phyloP scores from a whole-genome alignment of 2,797 vertebrate genomes.

The Balearica regulorum region DNA sequence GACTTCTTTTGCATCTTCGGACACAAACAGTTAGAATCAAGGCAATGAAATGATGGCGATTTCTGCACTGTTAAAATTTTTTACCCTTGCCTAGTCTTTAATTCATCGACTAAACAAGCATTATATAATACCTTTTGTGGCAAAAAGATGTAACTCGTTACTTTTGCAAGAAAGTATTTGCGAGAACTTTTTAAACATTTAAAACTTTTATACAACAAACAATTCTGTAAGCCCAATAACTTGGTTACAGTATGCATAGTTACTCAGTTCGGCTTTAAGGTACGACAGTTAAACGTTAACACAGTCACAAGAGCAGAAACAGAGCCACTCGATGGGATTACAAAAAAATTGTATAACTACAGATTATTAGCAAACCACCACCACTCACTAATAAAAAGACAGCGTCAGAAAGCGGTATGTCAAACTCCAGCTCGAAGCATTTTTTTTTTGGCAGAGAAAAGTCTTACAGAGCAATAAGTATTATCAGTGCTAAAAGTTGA shows the following conservation, averaged over 20 bases:
- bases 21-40: conserved; percentile 97
- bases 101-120: conserved; percentile 77
- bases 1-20: conserved; percentile 96
- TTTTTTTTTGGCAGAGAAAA: conserved; percentile 98
- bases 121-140: conserved; percentile 88
- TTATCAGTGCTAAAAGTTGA: conserved; percentile 98
- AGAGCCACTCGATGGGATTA: conserved; percentile 79
- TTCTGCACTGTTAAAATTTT: conserved; percentile 89
- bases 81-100: conserved; percentile 79
- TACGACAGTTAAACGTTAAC: conserved; percentile 82
- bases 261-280: conserved; percentile 86
- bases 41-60: conserved; percentile 99
- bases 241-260: conserved; percentile 99
- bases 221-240: conserved; percentile 85
- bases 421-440: conserved; percentile 94
- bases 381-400: conserved; percentile 86
- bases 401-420: conserved; percentile 90
- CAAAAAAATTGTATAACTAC: conserved; percentile 74
- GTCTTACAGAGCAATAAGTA: conserved; percentile 91
- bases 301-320: conserved; percentile 81
- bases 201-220: conserved; percentile 85
- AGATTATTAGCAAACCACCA: conserved; percentile 80
- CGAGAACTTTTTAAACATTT: conserved; percentile 81
- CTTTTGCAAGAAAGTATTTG: conserved; percentile 76
- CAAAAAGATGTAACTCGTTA: conserved; percentile 82